Percentiles rank a stretch among this genome's conserved stretches.
Conservation (phyloP, 1,140 invertebrate species). For the fruit fly (Drosophila melanogaster) region DNA sequence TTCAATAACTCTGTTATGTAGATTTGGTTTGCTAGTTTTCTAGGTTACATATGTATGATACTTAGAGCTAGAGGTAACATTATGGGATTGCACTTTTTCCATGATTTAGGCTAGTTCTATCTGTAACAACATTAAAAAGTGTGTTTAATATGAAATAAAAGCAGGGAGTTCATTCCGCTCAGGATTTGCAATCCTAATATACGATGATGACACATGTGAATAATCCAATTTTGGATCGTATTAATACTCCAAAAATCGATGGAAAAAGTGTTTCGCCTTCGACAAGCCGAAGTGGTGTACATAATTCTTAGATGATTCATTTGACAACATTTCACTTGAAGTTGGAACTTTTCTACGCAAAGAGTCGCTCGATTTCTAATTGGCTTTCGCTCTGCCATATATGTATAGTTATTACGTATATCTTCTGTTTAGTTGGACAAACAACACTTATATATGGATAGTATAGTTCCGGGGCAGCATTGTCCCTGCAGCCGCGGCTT, state of each 20-base stretch:
- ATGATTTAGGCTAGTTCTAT: background rate
- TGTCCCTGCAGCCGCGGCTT: slow-evolving; percentile 10
- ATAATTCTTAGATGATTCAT: slow-evolving; percentile 11
- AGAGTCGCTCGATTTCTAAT: slow-evolving; percentile 1
- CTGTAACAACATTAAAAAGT: background rate
- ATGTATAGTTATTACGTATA: slow-evolving; percentile 54
- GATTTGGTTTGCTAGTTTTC: slow-evolving; percentile 42
- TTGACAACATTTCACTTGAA: slow-evolving; percentile 26
- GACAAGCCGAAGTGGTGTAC: slow-evolving; percentile 29
- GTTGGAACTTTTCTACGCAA: slow-evolving; percentile 10
- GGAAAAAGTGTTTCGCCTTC: slow-evolving; percentile 37
- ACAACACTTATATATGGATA: slow-evolving; percentile 57
- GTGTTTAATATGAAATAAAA: too few species aligned
- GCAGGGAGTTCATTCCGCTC: too few species aligned
- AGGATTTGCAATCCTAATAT: too few species aligned
- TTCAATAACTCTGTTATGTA: slow-evolving; percentile 42
- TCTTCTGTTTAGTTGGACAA: slow-evolving; percentile 43
- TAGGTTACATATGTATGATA: slow-evolving; percentile 48
- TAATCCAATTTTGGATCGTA: too few species aligned
- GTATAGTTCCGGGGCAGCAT: slow-evolving; percentile 37
- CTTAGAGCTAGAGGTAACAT: slow-evolving; percentile 26
- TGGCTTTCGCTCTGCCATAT: slow-evolving; percentile 5
- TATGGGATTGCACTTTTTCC: slow-evolving; percentile 40
- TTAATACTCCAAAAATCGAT: background rate
- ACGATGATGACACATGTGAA: too few species aligned